Conservation (phyloP, 2,888 invertebrate genomes). For the Apamea anceps region DNA sequence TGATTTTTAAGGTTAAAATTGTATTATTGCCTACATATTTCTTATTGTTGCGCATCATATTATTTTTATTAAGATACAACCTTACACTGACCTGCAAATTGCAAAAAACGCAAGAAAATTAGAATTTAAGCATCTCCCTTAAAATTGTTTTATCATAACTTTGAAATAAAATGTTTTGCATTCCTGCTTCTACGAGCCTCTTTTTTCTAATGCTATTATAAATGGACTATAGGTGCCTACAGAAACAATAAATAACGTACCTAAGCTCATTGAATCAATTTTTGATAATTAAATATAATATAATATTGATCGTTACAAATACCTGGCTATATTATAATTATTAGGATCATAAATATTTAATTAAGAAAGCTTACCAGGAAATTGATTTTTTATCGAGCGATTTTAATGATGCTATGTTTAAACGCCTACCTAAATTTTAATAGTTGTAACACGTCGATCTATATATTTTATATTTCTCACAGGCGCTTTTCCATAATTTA, state of each 20-base stretch:
- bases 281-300: neutral
- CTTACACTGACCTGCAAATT: too few relatives aligned
- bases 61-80: too few relatives aligned
- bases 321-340: slow-evolving; percentile 18
- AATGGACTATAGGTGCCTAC: neutral
- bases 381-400: slow-evolving; percentile 3
- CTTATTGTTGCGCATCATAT: too few relatives aligned
- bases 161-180: too few relatives aligned
- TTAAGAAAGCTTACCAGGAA: slow-evolving; percentile 1
- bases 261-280: neutral
- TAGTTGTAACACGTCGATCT: neutral
- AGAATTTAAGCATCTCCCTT: too few relatives aligned
- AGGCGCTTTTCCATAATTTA: neutral
- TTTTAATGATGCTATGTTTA: too few relatives aligned
- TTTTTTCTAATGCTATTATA: too few relatives aligned
- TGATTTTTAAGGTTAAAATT: too few relatives aligned
- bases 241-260: slow-evolving; percentile 6
- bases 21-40: too few relatives aligned
- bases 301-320: neutral
- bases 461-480: neutral
- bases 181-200: too few relatives aligned
- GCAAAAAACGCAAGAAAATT: too few relatives aligned
- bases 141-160: too few relatives aligned
- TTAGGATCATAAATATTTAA: slow-evolving; percentile 12
- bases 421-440: slow-evolving; percentile 15